Evolutionary conservation across 2,797 vertebrate species (phyloP), one percentile per base, ranked within the genome.

Genomic region (Babyrousa celebensis): DNA sequence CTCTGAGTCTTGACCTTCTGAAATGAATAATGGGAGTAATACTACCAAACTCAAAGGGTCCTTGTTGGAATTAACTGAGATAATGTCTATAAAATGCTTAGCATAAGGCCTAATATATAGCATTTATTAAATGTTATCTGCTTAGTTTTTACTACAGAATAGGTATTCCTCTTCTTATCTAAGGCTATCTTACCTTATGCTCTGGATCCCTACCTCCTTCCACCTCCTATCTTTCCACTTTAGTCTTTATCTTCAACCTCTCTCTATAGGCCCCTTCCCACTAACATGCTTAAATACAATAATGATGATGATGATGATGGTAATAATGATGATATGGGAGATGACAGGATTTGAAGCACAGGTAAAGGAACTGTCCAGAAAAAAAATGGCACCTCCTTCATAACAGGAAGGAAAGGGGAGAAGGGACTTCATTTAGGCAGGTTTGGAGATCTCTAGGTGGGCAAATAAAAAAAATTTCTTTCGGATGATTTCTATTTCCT

Each of bases 41-140:
- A 75, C 14, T 79, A 60, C 23, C 21, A 78, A 62, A 23, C 23
- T 70, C 16, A 74, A 1, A 72, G 20, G 8, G 20, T 62, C 85
- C 74, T 77, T 82, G 3, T 25, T 7, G 92, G 25, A 93, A 17
- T 43, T 82, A 89, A 79, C 11, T 58, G 20, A 79, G 32, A 68
- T 60, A 60, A 60, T 70, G 36, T 84, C 65, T 78, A 32, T 91
- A 79, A 86, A 83, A 72, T 89, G 23, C 78, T 84, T 48, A 78
- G 12, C 23, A 17, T 48, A 48, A 82, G 52, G 17, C 25, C 23
- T 27, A 6, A 56, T 58, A 71, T 43, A 25, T 9, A 74, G 20
- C 21, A 75, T 23, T 78, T 78, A 18, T 5, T 78, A 70, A 87
- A 84, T n/a, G 0, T 60, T 40, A 92, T 11, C 25, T 36, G 83